Percentiles rank a stretch among this genome's conserved stretches.
phyloP scores from a whole-genome alignment of 2,113 vertebrate genomes.

The Ailuropoda melanoleuca region DNA sequence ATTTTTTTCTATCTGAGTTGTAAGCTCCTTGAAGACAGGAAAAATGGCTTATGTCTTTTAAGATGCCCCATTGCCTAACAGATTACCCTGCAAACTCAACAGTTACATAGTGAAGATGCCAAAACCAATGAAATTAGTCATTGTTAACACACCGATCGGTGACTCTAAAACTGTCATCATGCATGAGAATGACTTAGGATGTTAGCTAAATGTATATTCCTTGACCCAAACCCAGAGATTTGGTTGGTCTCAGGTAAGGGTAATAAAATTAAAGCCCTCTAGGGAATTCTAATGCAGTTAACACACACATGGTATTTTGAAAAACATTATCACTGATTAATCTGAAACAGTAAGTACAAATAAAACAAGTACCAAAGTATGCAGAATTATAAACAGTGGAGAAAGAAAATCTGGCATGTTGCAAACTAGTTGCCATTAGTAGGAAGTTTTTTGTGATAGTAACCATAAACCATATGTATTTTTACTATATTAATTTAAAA shows the following conservation, averaged over 20 bases:
- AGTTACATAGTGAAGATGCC: background rate
- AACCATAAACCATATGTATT: background rate
- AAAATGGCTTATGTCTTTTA: background rate
- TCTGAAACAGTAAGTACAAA: background rate
- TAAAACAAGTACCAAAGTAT: background rate
- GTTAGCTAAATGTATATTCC: background rate
- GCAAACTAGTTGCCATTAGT: background rate
- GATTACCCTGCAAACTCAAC: background rate
- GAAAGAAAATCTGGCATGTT: background rate
- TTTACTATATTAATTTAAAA: background rate
- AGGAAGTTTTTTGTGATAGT: background rate
- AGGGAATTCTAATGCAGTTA: background rate
- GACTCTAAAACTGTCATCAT: background rate
- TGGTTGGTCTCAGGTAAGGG: background rate
- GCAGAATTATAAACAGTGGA: background rate
- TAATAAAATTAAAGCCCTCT: background rate
- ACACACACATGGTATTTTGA: background rate
- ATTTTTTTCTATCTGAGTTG: background rate
- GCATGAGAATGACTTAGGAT: background rate
- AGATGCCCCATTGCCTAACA: background rate
- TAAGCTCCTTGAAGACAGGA: background rate
- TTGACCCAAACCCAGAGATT: background rate
- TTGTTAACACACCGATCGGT: background rate
- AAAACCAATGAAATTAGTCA: background rate
- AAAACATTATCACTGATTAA: background rate